Evolutionary conservation across 2,888 invertebrate genomes (phyloP), one percentile per base, ranked within the genome.

Genomic region (Pollenia labialis): DNA sequence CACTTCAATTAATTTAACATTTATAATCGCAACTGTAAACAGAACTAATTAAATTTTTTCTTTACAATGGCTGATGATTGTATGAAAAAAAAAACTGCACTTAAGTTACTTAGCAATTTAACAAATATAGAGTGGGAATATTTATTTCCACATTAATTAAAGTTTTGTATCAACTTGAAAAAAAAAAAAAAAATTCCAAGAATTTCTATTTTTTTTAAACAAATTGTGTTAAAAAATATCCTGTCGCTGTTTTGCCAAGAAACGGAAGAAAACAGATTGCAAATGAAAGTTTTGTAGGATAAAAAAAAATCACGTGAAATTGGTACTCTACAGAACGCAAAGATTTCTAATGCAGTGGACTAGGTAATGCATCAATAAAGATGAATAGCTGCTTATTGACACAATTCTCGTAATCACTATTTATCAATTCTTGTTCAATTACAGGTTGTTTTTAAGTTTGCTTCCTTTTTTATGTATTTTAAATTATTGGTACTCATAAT

Each of bases 31-130:
- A 85, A 87, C 89, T 89, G 89, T 90, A 90, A 91, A 91, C 89
- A 89, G 88, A 91, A 90, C 90, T 91, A 91, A 92, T 91, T 91
- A 88, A 88, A 90, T 91, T 91, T 90, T 23, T 48, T 4, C 58
- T 81, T 50, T 56, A n/a, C 48, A 32, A 69, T 54, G 16, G 42
- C 64, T 50, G 42, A 46, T 69, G 40, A n/a, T 44, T 64, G 10
- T n/a, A n/a, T 10, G 6, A 68, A 62, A 32, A 66, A 66, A 32
- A 48, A 23, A 23, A 23, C 1, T 18, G 42, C 54, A 58, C 75
- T 75, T 71, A 62, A 74, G 81, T 58, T 58, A 58, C 58, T 74
- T 66, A 66, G 56, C 42, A 66, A 40, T 32, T 40, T 18, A 1
- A 12, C 10, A 68, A 16, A 11, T 40, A 48, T 23, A 11, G 60